Evolutionary conservation across 2,888 invertebrate genomes (phyloP).

Genomic region (Trilocha varians): DNA sequence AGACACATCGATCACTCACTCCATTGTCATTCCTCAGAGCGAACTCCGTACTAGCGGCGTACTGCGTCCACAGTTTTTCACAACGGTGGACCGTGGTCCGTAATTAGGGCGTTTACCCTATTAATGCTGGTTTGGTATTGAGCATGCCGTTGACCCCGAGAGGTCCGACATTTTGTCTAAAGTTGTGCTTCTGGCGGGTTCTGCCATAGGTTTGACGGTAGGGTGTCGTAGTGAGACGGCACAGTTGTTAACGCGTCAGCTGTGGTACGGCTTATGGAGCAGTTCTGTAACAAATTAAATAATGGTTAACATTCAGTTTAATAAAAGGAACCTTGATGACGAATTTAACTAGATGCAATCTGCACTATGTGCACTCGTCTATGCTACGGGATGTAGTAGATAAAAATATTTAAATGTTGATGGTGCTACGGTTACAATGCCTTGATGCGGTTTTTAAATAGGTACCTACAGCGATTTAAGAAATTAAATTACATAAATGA

Average conservation of each 20-base stretch:
- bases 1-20: slow-evolving; percentile 22
- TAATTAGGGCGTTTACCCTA: slow-evolving; percentile 25
- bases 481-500: no score
- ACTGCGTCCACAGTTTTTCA: slow-evolving; percentile 49
- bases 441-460: no score
- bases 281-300: slow-evolving; percentile 70
- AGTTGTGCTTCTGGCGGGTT: slow-evolving; percentile 53
- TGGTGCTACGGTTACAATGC: no score
- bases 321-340: not conserved
- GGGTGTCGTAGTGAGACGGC: slow-evolving; percentile 81
- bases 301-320: not conserved
- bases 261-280: slow-evolving; percentile 77
- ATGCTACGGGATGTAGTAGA: no score
- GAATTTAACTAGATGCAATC: no score
- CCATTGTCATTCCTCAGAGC: slow-evolving; percentile 34
- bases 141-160: slow-evolving; percentile 25
- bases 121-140: slow-evolving; percentile 45
- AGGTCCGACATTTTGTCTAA: slow-evolving; percentile 40
- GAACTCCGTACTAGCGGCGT: slow-evolving; percentile 31
- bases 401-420: no score
- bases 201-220: slow-evolving; percentile 68
- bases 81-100: slow-evolving; percentile 40
- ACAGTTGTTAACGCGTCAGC: slow-evolving; percentile 84
- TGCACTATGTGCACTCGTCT: no score
- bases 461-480: no score